A percentile compares a stretch with the other conserved stretches of the same genome.
These are phyloP conservation scores for Theretra japonica DNA, from an alignment of 2,888 invertebrate species.

Conservation along the genomic window DNA sequence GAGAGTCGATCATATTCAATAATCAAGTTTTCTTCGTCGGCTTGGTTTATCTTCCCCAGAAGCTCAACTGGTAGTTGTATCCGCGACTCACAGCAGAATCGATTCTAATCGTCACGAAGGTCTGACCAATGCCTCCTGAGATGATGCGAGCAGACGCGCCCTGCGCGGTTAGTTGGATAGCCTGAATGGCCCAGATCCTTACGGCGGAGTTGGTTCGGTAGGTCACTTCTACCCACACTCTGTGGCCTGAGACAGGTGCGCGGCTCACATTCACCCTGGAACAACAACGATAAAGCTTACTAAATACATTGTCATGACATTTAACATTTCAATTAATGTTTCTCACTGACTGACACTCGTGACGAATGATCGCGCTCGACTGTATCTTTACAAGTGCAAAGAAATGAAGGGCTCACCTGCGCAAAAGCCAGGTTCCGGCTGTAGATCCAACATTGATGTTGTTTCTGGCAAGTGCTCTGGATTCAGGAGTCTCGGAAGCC, in stretches of 20 bases:
- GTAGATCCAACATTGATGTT: neutral
- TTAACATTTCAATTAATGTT: too few relatives aligned
- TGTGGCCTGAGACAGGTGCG: slow-evolving; percentile 48
- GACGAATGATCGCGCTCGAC: too few relatives aligned
- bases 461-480: too few relatives aligned
- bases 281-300: slow-evolving; percentile 26
- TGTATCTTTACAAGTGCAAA: too few relatives aligned
- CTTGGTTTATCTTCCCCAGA: slow-evolving; percentile 62
- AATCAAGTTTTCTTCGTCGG: too few relatives aligned
- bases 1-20: too few relatives aligned
- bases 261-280: slow-evolving; percentile 56
- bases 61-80: slow-evolving; percentile 64
- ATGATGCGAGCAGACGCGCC: slow-evolving; percentile 56
- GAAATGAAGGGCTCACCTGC: neutral
- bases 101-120: slow-evolving; percentile 61
- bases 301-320: too few relatives aligned
- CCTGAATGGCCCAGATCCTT: slow-evolving; percentile 60
- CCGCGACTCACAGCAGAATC: slow-evolving; percentile 64
- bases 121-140: slow-evolving; percentile 55
- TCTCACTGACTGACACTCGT: too few relatives aligned
- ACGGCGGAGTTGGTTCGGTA: slow-evolving; percentile 61
- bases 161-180: slow-evolving; percentile 60
- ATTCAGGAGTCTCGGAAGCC: too few relatives aligned
- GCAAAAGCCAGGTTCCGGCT: neutral
- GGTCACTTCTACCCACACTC: slow-evolving; percentile 65